Evolutionary conservation across 2,797 vertebrate species (phyloP).

Genomic region (Psittacula echo): DNA sequence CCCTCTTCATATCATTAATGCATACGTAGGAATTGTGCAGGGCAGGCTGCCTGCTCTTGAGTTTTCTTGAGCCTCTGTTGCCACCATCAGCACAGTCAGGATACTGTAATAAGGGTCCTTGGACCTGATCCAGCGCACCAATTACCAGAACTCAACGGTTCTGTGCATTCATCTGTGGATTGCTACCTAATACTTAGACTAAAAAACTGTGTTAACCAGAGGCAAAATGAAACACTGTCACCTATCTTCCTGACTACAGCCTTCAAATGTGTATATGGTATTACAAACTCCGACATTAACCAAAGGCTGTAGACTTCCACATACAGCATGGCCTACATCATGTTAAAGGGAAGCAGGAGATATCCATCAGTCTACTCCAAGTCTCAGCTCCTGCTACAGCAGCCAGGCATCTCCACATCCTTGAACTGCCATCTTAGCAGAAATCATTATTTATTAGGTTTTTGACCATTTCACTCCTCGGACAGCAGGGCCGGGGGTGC

Average conservation of each 20-base stretch:
- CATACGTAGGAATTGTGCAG: neutral
- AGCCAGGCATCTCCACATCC: neutral
- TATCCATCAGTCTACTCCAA: neutral
- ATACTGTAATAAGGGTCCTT: neutral
- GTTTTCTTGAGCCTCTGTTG: slow-evolving; percentile 22
- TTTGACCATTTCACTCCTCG: slow-evolving; percentile 60
- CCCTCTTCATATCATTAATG: neutral
- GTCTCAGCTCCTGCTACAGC: neutral
- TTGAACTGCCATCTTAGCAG: slow-evolving; percentile 4
- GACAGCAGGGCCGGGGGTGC: slow-evolving; percentile 43
- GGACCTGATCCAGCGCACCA: neutral
- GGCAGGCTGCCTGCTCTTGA: neutral
- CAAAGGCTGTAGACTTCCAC: neutral
- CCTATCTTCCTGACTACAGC: neutral
- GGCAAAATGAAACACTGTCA: neutral
- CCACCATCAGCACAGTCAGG: slow-evolving; percentile 7
- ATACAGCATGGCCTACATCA: neutral
- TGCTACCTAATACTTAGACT: neutral
- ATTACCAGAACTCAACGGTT: neutral
- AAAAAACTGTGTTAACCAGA: neutral
- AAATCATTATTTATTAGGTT: slow-evolving; percentile 53
- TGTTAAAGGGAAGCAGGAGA: neutral
- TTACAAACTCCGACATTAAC: neutral
- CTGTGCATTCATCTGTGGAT: neutral
- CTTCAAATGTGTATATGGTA: neutral